Conservation (phyloP, 2,888 invertebrate genomes). For the Eulithis testata region DNA sequence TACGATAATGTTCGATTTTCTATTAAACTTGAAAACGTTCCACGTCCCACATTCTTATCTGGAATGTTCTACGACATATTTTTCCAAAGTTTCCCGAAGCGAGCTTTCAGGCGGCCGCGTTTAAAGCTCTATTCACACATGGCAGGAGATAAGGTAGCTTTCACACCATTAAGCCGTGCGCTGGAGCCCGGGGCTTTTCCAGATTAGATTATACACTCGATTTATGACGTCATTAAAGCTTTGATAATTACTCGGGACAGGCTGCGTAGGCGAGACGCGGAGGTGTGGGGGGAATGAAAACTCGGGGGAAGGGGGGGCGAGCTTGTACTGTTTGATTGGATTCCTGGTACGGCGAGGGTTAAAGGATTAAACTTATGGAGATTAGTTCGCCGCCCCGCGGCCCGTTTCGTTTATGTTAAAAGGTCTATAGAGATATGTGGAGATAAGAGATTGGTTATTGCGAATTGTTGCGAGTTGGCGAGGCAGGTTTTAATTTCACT, state of each 20-base stretch:
- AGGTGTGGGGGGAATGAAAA: slow-evolving; percentile 54
- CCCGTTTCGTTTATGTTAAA: slow-evolving; percentile 82
- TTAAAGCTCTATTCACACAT: slow-evolving; percentile 85
- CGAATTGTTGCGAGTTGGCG: slow-evolving; percentile 77
- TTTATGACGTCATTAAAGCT: slow-evolving; percentile 86
- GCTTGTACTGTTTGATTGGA: slow-evolving; percentile 85
- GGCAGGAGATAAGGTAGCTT: slow-evolving; percentile 85
- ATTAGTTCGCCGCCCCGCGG: slow-evolving; percentile 84
- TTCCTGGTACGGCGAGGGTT: slow-evolving; percentile 83
- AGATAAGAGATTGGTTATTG: slow-evolving; percentile 84
- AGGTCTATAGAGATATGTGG: slow-evolving; percentile 80
- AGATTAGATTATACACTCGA: slow-evolving; percentile 86
- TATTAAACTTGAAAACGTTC: slow-evolving; percentile 84
- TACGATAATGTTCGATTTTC: slow-evolving; percentile 85
- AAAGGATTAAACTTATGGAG: slow-evolving; percentile 85
- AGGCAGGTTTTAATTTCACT: slow-evolving; percentile 71
- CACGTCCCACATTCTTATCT: slow-evolving; percentile 84
- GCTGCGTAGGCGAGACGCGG: slow-evolving; percentile 79
- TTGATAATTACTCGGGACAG: slow-evolving; percentile 86
- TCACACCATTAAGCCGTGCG: slow-evolving; percentile 84
- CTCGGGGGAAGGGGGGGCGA: slow-evolving; percentile 59
- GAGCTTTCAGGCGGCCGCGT: slow-evolving; percentile 83
- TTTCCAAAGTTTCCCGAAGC: slow-evolving; percentile 84
- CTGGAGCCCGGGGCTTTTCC: slow-evolving; percentile 85
- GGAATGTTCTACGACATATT: slow-evolving; percentile 83